Base-by-base conservation (phyloP, 1,140 invertebrate species). In the Macrobrachium rosenbergii region DNA sequence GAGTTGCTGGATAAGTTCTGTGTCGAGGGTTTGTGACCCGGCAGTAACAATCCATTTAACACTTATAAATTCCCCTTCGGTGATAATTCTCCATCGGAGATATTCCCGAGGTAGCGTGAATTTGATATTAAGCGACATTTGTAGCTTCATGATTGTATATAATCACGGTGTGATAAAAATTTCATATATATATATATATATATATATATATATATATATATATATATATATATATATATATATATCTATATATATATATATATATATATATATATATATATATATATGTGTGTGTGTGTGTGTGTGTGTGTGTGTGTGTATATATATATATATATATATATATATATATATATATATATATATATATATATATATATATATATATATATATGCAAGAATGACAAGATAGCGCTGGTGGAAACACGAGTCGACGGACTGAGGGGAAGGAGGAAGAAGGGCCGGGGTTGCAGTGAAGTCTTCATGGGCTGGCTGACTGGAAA, bases 141-240 rank as follows among this genome's bases (percentile, higher is more conserved):
- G n/a, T n/a, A n/a, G n/a, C n/a, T n/a, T n/a, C n/a, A n/a, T n/a
- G n/a, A n/a, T n/a, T n/a, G n/a, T n/a, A n/a, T n/a, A n/a, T n/a
- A n/a, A n/a, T n/a, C n/a, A n/a, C n/a, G n/a, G n/a, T n/a, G n/a
- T n/a, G n/a, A n/a, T n/a, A n/a, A n/a, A n/a, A n/a, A n/a, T n/a
- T n/a, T n/a, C n/a, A n/a, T n/a, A n/a, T n/a, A n/a, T 19, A 67
- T 67, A 67, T 67, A 67, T 67, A 67, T 67, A 67, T 67, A 67
- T 67, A 67, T 67, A 67, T 67, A 67, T 67, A 67, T 11, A 67
- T 67, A 67, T 19, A 67, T 67, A 67, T 67, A 67, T 19, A 67
- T 67, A 67, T 19, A 67, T 67, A 67, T 67, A 67, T 67, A 67
- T 7, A 19, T 19, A 67, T 67, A 67, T 67, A 19, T 67, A 67